phyloP scores from a whole-genome alignment of 2,113 vertebrate species.

The Falcunculus frontatus region DNA sequence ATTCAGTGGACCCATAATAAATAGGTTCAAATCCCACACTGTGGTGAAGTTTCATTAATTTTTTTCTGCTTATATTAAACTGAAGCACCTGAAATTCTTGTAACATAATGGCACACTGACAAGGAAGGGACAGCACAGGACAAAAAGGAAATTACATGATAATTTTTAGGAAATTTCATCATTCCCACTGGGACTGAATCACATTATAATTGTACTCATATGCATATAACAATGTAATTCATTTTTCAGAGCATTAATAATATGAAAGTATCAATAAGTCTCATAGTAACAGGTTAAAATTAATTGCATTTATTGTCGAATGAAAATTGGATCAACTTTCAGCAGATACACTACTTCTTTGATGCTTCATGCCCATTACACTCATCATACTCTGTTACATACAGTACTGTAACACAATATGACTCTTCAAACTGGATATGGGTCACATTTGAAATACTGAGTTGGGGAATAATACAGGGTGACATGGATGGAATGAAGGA shows the following conservation, averaged over 20 bases:
- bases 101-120: not conserved
- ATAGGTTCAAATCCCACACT: not conserved
- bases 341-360: not conserved
- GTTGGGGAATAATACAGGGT: not conserved
- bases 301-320: not conserved
- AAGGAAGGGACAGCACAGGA: not conserved
- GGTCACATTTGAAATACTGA: constrained; percentile 14
- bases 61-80: constrained; percentile 26
- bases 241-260: constrained; percentile 27
- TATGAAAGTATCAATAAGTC: constrained; percentile 22
- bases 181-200: constrained; percentile 3
- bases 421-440: not conserved
- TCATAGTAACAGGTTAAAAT: constrained; percentile 4
- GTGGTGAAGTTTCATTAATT: constrained; percentile 28
- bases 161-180: constrained; percentile 52
- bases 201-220: constrained; percentile 34
- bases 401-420: not conserved
- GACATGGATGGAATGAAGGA: not conserved
- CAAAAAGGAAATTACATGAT: constrained; percentile 43
- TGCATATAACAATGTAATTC: constrained; percentile 19
- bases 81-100: not conserved
- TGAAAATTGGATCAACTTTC: not conserved
- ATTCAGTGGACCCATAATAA: not conserved
- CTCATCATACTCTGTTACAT: not conserved
- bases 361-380: not conserved